Base-by-base conservation (phyloP, 2,797 vertebrate genomes). In the Tenualosa ilisha region DNA sequence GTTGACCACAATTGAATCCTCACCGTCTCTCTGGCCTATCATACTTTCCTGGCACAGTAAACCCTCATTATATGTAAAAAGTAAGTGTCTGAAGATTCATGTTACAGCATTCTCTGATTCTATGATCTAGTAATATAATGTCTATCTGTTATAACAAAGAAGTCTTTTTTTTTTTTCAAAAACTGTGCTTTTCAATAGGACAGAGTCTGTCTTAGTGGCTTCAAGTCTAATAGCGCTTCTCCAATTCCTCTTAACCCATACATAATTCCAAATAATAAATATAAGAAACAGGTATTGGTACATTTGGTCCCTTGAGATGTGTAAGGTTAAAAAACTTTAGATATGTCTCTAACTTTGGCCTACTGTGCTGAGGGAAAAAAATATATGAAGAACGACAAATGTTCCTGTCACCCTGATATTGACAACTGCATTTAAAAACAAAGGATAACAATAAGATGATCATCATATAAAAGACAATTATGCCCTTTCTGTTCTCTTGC, bases 241-340 rank as follows among this genome's bases (percentile, higher is more conserved):
- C 54, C 26, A 56, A 9, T 83, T 85, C 17, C 0, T 88, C 13
- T 12, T 65, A 24, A 31, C 81, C 87, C 68, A 75, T 40, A 43
- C 31, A 75, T 75, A 75, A 40, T 40, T 75, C 31, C 68, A 75
- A 75, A 54, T 82, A 89, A 87, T 50, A 61, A 81, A 85, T 81
- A 89, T 68, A 84, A 84, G 87, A 88, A 90, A 87, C 40, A 75
- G 59, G 49, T 72, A 85, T 82, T 86, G 86, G 0, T 91, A 91
- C 82, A 8, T 65, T 93, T 94, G 91, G 93, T 93, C 92, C 90
- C 89, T 90, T 90, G 84, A 6, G 63, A 82, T 53, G 59, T 59
- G 81, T 86, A 56, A 81, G 84, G 63, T 86, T 82, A 81, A 9
- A 83, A 88, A 86, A 82, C 61, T 46, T 84, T 37, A 82, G 86